Conservation (phyloP, 2,797 vertebrate genomes). For the Acanthiza pusilla region DNA sequence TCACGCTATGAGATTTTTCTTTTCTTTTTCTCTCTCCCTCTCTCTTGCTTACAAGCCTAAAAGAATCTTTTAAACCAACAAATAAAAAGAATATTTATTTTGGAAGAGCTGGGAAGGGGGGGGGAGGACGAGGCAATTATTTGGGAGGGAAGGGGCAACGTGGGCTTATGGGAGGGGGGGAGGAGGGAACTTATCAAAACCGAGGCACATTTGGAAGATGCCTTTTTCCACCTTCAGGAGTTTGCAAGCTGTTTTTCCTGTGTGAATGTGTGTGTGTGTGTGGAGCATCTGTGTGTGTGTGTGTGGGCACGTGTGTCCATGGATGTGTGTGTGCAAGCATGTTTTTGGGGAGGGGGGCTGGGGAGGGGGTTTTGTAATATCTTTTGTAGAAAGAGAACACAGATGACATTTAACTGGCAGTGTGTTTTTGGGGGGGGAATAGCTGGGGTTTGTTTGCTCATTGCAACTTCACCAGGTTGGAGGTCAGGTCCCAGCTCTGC, state of each 20-base stretch:
- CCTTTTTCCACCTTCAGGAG: slow-evolving; percentile 57
- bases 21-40: slow-evolving; percentile 48
- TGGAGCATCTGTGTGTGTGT: neutral
- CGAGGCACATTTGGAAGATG: slow-evolving; percentile 61
- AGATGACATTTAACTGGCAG: neutral
- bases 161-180: neutral
- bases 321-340: neutral
- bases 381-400: slow-evolving; percentile 46
- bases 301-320: neutral
- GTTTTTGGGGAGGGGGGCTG: neutral
- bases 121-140: neutral
- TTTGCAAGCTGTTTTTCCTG: slow-evolving; percentile 52
- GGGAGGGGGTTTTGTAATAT: slow-evolving; percentile 31
- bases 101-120: slow-evolving; percentile 46
- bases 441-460: neutral
- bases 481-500: neutral
- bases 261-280: neutral
- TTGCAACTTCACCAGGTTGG: slow-evolving; percentile 6
- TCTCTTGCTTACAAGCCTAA: slow-evolving; percentile 53
- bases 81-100: slow-evolving; percentile 64
- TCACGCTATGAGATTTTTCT: slow-evolving; percentile 1
- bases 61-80: slow-evolving; percentile 61
- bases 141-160: neutral
- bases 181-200: slow-evolving; percentile 24
- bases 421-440: neutral